Evolutionary conservation across 2,888 invertebrate species (phyloP).

Genomic region (Iselma pallidipennis): DNA sequence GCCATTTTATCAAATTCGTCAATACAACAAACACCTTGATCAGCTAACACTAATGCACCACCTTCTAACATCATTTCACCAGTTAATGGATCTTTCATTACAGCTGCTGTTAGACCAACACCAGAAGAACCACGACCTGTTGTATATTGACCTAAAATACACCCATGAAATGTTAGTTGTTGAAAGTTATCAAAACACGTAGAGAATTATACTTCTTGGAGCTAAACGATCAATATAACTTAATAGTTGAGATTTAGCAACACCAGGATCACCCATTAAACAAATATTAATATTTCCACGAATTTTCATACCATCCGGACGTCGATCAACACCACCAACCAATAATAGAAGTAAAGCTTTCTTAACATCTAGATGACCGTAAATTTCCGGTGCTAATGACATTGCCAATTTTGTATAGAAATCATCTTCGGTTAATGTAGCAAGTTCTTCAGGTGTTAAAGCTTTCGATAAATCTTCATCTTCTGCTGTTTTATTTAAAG

Average conservation of each 20-base stretch:
- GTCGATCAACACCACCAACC: constrained; percentile 86
- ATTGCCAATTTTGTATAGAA: constrained; percentile 90
- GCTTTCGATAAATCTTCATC: constrained; percentile 70
- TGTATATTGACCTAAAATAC: constrained; percentile 78
- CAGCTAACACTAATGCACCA: constrained; percentile 94
- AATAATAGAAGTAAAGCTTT: constrained; percentile 91
- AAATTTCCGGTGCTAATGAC: constrained; percentile 98
- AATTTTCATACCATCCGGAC: constrained; percentile 96
- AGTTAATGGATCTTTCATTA: constrained; percentile 96
- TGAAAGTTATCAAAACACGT: too few species aligned
- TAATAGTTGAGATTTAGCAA: constrained; percentile 97
- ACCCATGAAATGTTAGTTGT: background rate
- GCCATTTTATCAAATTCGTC: constrained; percentile 99
- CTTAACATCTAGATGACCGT: constrained; percentile 97
- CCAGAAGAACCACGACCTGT: constrained; percentile 97
- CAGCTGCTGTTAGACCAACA: constrained; percentile 98
- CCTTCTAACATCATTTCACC: constrained; percentile 98
- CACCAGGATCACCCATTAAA: constrained; percentile 99
- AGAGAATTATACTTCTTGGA: constrained; percentile 68
- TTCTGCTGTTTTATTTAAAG: constrained; percentile 87
- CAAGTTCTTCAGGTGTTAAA: constrained; percentile 82
- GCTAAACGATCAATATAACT: constrained; percentile 94
- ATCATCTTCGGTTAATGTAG: constrained; percentile 80
- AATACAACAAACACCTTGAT: constrained; percentile 97
- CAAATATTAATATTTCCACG: constrained; percentile 97